These are phyloP conservation scores for Macquaria australasica DNA, from an alignment of 2,113 vertebrate genomes.

Conservation along the genomic window DNA sequence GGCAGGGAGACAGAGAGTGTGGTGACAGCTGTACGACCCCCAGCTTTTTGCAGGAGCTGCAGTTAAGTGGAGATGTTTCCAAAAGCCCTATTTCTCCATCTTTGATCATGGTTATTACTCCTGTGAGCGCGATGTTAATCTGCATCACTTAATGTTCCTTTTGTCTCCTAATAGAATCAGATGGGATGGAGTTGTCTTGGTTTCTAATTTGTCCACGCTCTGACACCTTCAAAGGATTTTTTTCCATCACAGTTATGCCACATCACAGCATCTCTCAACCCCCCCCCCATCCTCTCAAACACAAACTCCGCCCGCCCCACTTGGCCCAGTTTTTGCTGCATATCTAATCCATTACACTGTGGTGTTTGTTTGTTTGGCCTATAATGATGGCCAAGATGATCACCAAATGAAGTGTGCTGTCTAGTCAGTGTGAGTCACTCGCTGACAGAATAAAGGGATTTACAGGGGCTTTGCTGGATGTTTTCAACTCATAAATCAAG, in stretches of 20 bases:
- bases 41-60: conserved; percentile 28
- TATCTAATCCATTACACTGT: conserved; percentile 47
- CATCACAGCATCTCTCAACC: conserved; percentile 21
- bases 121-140: conserved; percentile 44
- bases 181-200: conserved; percentile 38
- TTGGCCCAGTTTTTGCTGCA: conserved; percentile 58
- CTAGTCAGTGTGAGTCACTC: conserved; percentile 45
- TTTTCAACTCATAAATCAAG: conserved; percentile 55
- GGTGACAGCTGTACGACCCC: conserved; percentile 63
- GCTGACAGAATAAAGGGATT: conserved; percentile 57
- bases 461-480: conserved; percentile 43
- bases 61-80: conserved; percentile 57
- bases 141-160: conserved; percentile 53
- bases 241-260: conserved; percentile 1
- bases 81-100: conserved; percentile 15
- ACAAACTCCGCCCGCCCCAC: conserved; percentile 16
- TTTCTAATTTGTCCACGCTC: conserved; percentile 51
- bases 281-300: neutral
- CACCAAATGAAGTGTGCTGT: conserved; percentile 52
- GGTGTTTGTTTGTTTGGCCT: conserved; percentile 45
- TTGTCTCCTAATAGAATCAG: conserved; percentile 57
- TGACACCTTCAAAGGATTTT: conserved; percentile 50
- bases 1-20: conserved; percentile 9
- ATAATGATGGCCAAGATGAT: conserved; percentile 50
- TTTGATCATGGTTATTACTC: conserved; percentile 51